Conservation (phyloP, 2,888 invertebrate genomes). For the Tachina grossa region DNA sequence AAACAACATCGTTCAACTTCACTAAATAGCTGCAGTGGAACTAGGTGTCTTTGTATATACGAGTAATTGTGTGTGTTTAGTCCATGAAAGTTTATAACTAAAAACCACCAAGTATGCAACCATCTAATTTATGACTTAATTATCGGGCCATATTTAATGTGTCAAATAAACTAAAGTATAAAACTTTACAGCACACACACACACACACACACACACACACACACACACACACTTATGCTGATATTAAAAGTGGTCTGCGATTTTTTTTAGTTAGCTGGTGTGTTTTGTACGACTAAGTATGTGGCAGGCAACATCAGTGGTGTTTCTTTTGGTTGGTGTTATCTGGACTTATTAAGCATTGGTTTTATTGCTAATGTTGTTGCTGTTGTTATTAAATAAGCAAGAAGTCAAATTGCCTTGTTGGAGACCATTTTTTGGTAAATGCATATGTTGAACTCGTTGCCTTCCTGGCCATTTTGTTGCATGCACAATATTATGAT, state of each 20-base stretch:
- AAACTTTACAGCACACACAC: conserved; percentile 76
- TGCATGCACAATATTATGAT: conserved; percentile 35
- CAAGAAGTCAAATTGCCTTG: conserved; percentile 69
- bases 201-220: conserved; percentile 62
- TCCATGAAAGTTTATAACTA: conserved; percentile 58
- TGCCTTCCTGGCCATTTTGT: conserved; percentile 32
- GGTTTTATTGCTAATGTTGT: conserved; percentile 73
- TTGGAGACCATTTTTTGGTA: conserved; percentile 65
- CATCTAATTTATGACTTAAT: conserved; percentile 83
- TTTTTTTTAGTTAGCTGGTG: conserved; percentile 25
- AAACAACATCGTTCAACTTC: conserved; percentile 53
- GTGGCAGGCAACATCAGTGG: conserved; percentile 48
- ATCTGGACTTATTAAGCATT: conserved; percentile 77
- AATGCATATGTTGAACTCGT: conserved; percentile 33
- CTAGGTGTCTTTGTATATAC: neutral
- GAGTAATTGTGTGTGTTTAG: conserved; percentile 3
- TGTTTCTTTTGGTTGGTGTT: conserved; percentile 64
- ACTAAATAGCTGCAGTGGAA: conserved; percentile 53
- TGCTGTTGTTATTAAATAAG: conserved; percentile 74
- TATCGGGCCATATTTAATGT: conserved; percentile 83
- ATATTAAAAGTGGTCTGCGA: conserved; percentile 37
- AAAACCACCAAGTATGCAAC: conserved; percentile 73
- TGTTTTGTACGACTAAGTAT: conserved; percentile 13
- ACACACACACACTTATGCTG: neutral
- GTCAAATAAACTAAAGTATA: conserved; percentile 85